Base-by-base conservation (phyloP, 1,140 invertebrate genomes). In the Holcopasites calliopsidis region DNA sequence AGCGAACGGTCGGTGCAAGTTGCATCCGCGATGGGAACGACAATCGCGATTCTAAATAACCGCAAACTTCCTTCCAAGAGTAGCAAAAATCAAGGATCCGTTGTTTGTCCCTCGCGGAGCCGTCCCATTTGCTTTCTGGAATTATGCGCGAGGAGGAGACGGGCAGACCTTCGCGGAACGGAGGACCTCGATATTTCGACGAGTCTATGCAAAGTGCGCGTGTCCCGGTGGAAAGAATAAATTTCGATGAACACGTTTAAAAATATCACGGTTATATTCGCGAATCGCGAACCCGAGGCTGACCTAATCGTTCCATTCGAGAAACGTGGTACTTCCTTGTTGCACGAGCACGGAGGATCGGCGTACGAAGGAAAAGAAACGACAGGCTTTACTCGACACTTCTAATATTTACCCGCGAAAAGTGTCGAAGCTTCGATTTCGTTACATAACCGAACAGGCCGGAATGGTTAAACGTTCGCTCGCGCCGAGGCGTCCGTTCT, bases 1-100 rank as follows among this genome's bases (percentile, higher is more conserved):
- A 73, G 10, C 62, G n/a, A 35, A 47, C 61, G 35, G 47, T 61
- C 69, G n/a, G 57, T 62, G 8, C 35, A 33, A 44, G 38, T 64
- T 77, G 62, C 50, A 52, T 35, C 44, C 52, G 33, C 49, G 55
- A 68, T 64, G 74, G 69, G 78, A 85, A 84, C 60, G 65, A 74
- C 71, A 60, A 76, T 70, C 68, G 50, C 35, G 21, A 16, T 65
- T 58, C 28, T 35, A 40, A 79, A 79, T n/a, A 82, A 87, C 87
- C 85, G 61, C 87, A 86, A 88, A n/a, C n/a, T 71, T 79, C 87
- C 86, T 85, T 82, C 31, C 49, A 18, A 38, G n/a, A 23, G 21
- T 23, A 28, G 40, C 28, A 13, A 42, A 38, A 72, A 70, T 66
- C 40, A 42, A 61, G 62, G 62, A 77, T n/a, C n/a, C n/a, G n/a